Conservation (phyloP, 2,888 invertebrate species). For the Villa cingulata region DNA sequence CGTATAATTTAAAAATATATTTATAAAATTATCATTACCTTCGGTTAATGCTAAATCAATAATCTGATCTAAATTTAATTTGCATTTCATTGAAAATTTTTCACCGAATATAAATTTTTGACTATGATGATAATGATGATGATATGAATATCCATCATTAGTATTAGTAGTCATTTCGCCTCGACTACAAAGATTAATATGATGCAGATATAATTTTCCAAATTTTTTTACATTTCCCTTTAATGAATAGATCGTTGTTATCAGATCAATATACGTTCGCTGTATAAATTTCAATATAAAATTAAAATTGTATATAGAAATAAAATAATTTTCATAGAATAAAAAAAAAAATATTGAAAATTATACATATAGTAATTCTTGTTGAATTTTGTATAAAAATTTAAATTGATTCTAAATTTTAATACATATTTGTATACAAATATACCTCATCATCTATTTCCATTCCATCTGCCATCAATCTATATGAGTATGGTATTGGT, state of each 20-base stretch:
- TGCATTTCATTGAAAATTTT: conserved; percentile 19
- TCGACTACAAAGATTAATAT: conserved; percentile 25
- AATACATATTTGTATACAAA: no score
- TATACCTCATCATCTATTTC: no score
- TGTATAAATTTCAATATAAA: no score
- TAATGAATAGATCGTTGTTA: conserved; percentile 21
- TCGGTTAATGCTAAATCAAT: conserved; percentile 24
- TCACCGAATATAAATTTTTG: conserved; percentile 12
- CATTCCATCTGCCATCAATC: no score
- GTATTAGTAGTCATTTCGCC: neutral
- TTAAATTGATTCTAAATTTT: no score
- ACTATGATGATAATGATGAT: no score
- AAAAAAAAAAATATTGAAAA: no score
- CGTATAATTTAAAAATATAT: conserved; percentile 29
- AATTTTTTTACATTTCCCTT: conserved; percentile 24
- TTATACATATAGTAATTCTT: no score
- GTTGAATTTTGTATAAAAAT: no score
- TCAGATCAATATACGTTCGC: conserved; percentile 15
- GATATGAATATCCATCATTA: conserved; percentile 8
- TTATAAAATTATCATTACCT: conserved; percentile 24
- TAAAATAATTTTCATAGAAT: no score
- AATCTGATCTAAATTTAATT: conserved; percentile 26
- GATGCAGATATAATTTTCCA: conserved; percentile 22
- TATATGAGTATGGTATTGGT: conserved; percentile 13
- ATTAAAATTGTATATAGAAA: no score